These are phyloP conservation scores for Muntiacus reevesi DNA, from an alignment of 2,113 vertebrate species.

Conservation along the genomic window DNA sequence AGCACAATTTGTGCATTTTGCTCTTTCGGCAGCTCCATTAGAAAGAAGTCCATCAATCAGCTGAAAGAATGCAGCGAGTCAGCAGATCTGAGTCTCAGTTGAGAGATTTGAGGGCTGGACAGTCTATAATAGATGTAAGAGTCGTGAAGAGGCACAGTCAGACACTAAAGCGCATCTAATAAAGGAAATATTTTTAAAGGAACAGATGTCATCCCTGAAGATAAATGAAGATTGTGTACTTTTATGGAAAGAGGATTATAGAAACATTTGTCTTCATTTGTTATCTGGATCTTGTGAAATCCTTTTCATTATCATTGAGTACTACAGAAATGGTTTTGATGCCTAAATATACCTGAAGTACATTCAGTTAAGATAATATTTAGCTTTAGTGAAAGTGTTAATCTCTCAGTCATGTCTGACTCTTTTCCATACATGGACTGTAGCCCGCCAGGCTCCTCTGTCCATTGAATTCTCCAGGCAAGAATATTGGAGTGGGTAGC, in stretches of 20 bases:
- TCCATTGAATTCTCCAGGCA: neutral
- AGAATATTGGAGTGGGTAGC: neutral
- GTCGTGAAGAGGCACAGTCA: slow-evolving; percentile 11
- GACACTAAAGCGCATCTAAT: slow-evolving; percentile 19
- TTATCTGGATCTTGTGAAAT: slow-evolving; percentile 61
- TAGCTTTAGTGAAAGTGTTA: neutral
- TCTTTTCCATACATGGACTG: neutral
- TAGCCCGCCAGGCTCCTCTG: neutral
- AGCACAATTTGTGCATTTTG: slow-evolving; percentile 13
- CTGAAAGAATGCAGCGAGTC: neutral
- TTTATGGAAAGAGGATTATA: neutral
- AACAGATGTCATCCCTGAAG: slow-evolving; percentile 39
- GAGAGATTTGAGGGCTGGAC: slow-evolving; percentile 46
- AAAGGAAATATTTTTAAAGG: slow-evolving; percentile 68
- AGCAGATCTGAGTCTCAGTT: slow-evolving; percentile 64
- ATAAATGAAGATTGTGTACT: slow-evolving; percentile 51
- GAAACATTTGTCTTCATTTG: slow-evolving; percentile 40
- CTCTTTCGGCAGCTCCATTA: slow-evolving; percentile 1
- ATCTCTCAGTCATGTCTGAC: neutral
- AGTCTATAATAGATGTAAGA: slow-evolving; percentile 62
- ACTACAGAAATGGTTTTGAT: slow-evolving; percentile 56
- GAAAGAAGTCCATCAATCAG: slow-evolving; percentile 59
- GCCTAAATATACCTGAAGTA: neutral
- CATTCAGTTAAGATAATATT: slow-evolving; percentile 35
- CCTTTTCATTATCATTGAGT: slow-evolving; percentile 60